Percentiles rank a stretch among this genome's conserved stretches.
Evolutionary conservation across 2,888 invertebrate species (phyloP).

Genomic region (Leucoptera coffeella): DNA sequence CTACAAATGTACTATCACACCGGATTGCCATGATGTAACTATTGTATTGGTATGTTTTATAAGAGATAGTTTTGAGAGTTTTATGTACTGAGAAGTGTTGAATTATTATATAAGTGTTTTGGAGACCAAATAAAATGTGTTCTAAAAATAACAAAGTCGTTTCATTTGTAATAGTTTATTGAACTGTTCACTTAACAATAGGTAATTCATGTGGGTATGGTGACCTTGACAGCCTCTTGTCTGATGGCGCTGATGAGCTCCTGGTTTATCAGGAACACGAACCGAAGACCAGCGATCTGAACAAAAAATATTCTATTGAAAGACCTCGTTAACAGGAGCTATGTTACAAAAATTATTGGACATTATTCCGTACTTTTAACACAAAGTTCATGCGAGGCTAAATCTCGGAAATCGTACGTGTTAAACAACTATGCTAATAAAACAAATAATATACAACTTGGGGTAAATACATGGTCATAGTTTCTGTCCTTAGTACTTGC

Average conservation of each 20-base stretch:
- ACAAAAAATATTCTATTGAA: conserved; percentile 6
- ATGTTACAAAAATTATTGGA: no score
- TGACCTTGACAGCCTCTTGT: conserved; percentile 80
- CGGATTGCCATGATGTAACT: no score
- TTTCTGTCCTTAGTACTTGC: no score
- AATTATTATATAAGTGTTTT: conserved; percentile 14
- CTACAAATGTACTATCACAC: no score
- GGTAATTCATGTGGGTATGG: conserved; percentile 31
- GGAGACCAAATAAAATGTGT: conserved; percentile 51
- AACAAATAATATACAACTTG: no score
- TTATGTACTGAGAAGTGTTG: neutral
- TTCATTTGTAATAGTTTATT: conserved; percentile 13
- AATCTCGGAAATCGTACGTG: no score
- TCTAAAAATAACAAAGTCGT: conserved; percentile 24
- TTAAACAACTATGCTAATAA: no score
- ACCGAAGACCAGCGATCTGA: conserved; percentile 82
- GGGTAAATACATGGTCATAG: no score
- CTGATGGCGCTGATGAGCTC: conserved; percentile 85
- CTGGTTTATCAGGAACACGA: conserved; percentile 90
- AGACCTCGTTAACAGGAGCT: conserved; percentile 4
- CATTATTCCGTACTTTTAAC: no score
- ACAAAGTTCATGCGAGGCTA: no score
- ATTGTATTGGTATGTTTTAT: no score
- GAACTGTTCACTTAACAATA: conserved; percentile 9
- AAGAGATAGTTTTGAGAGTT: no score